phyloP scores from a whole-genome alignment of 2,888 invertebrate genomes.

The Blomia tropicalis region DNA sequence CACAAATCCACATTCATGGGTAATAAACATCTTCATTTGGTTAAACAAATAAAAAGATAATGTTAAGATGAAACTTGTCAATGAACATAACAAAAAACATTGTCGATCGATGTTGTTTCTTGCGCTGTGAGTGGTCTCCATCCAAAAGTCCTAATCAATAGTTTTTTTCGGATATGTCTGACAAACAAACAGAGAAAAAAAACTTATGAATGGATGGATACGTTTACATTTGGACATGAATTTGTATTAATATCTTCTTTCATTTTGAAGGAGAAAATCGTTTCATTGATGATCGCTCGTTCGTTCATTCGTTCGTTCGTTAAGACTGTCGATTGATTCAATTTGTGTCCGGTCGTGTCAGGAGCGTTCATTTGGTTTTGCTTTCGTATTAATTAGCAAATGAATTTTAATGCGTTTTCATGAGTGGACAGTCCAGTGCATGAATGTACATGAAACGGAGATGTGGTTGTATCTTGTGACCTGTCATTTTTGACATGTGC shows the following conservation, averaged over 20 bases:
- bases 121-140: neutral
- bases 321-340: neutral
- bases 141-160: neutral
- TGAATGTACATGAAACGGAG: too few species aligned
- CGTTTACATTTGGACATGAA: too few species aligned
- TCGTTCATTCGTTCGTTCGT: too few species aligned
- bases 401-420: neutral
- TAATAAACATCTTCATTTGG: too few species aligned
- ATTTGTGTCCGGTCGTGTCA: conserved; percentile 5
- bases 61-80: conserved; percentile 2
- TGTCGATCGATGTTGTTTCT: neutral
- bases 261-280: neutral
- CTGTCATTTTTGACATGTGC: too few species aligned
- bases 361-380: too few species aligned
- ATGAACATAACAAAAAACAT: neutral
- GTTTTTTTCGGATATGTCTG: neutral
- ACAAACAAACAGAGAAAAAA: neutral
- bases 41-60: too few species aligned
- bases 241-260: too few species aligned
- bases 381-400: neutral
- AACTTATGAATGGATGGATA: conserved; percentile 8
- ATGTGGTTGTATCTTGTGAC: too few species aligned
- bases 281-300: neutral
- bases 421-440: too few species aligned
- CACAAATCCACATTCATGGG: neutral